These are phyloP conservation scores for Glyptemys insculpta DNA, from an alignment of 2,797 vertebrate species.

Conservation along the genomic window DNA sequence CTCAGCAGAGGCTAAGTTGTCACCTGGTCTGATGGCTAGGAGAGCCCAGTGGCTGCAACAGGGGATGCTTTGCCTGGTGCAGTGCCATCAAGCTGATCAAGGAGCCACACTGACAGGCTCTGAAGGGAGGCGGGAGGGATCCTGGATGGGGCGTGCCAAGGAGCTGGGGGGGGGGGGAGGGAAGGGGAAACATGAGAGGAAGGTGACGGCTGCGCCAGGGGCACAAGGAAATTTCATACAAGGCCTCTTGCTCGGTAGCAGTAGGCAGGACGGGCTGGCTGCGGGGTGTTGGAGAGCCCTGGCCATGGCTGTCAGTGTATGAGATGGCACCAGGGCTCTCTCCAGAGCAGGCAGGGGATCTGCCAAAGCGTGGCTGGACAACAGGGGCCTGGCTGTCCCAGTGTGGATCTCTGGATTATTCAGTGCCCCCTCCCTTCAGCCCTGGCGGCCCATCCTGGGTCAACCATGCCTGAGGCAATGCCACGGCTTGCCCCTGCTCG, in stretches of 20 bases:
- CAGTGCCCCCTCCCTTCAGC: not conserved
- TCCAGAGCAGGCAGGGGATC: not conserved
- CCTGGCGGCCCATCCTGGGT: not conserved
- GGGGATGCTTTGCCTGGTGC: not conserved
- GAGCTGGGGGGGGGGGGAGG: too few species aligned
- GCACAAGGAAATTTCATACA: too few species aligned
- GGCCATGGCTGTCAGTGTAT: not conserved
- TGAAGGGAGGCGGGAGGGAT: not conserved
- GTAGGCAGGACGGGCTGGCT: not conserved
- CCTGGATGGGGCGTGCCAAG: not conserved
- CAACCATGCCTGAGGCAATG: not conserved
- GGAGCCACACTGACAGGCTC: not conserved
- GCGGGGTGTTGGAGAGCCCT: not conserved
- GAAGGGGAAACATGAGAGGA: not conserved
- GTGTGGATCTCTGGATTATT: not conserved
- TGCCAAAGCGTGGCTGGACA: not conserved
- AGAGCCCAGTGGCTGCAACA: fast-evolving
- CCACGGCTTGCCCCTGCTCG: not conserved
- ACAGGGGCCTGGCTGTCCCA: not conserved
- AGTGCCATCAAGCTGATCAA: not conserved
- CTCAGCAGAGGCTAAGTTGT: too few species aligned
- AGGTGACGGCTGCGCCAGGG: not conserved
- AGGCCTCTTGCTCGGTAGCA: not conserved
- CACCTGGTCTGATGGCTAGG: not conserved
- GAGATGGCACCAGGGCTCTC: not conserved